These are phyloP conservation scores for Jaculus jaculus DNA, from an alignment of 2,113 vertebrate species.

Conservation along the genomic window DNA sequence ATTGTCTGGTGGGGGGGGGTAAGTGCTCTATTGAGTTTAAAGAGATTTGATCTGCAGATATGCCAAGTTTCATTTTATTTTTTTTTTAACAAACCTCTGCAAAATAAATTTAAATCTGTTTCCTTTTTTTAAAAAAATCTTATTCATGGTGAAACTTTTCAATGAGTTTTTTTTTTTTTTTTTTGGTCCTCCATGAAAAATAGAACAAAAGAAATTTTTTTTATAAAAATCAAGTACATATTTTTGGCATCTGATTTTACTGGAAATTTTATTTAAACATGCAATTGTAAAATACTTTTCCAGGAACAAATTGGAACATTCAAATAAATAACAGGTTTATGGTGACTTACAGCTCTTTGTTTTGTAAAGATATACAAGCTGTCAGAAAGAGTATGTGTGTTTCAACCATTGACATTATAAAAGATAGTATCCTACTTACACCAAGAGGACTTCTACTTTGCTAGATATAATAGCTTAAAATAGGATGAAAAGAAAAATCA, in stretches of 20 bases:
- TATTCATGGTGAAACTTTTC: slow-evolving; percentile 11
- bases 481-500: neutral
- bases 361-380: slow-evolving; percentile 55
- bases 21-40: slow-evolving; percentile 59
- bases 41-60: slow-evolving; percentile 62
- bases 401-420: neutral
- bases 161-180: neutral
- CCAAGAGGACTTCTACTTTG: neutral
- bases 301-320: slow-evolving; percentile 1
- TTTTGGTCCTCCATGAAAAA: neutral
- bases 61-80: slow-evolving; percentile 29
- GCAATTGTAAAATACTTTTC: neutral
- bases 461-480: neutral
- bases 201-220: neutral
- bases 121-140: neutral
- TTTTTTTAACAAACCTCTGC: neutral
- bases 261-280: slow-evolving; percentile 12
- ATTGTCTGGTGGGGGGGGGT: slow-evolving; percentile 6
- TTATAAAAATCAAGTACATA: neutral
- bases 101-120: slow-evolving; percentile 58
- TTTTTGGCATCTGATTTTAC: neutral
- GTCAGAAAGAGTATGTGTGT: slow-evolving; percentile 41
- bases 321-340: slow-evolving; percentile 37
- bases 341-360: slow-evolving; percentile 33
- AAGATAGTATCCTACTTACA: neutral